Evolutionary conservation across 2,888 invertebrate species (phyloP).

Genomic region (Parnassius glacialis): DNA sequence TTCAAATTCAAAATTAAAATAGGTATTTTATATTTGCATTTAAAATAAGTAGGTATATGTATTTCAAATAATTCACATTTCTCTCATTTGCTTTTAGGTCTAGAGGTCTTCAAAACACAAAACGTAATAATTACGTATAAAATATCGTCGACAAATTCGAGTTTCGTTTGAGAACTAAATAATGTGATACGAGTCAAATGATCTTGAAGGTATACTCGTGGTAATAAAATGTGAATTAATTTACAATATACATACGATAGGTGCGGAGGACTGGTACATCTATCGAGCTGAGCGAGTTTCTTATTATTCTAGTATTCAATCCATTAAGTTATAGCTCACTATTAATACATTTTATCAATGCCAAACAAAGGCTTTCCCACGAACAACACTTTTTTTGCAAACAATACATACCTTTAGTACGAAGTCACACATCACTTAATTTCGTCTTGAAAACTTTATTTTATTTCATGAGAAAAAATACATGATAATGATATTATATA

Average conservation of each 20-base stretch:
- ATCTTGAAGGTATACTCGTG: slow-evolving; percentile 19
- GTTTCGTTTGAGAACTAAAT: slow-evolving; percentile 23
- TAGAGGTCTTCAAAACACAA: too few relatives aligned
- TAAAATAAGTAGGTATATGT: too few relatives aligned
- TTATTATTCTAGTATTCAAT: slow-evolving; percentile 38
- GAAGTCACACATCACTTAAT: too few relatives aligned
- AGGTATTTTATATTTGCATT: too few relatives aligned
- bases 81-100: too few relatives aligned
- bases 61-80: too few relatives aligned
- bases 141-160: background rate
- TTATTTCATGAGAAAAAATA: too few relatives aligned
- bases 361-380: slow-evolving; percentile 59
- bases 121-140: too few relatives aligned
- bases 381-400: slow-evolving; percentile 48
- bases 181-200: slow-evolving; percentile 18
- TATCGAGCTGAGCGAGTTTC: slow-evolving; percentile 1
- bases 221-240: slow-evolving; percentile 15
- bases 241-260: slow-evolving; percentile 1
- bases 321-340: slow-evolving; percentile 36
- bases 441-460: too few relatives aligned
- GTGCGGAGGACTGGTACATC: slow-evolving; percentile 6
- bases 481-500: too few relatives aligned
- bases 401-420: slow-evolving; percentile 44
- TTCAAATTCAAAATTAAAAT: too few relatives aligned
- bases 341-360: slow-evolving; percentile 44